Conservation (phyloP, 2,888 invertebrate genomes). For the Therioaphis trifolii region DNA sequence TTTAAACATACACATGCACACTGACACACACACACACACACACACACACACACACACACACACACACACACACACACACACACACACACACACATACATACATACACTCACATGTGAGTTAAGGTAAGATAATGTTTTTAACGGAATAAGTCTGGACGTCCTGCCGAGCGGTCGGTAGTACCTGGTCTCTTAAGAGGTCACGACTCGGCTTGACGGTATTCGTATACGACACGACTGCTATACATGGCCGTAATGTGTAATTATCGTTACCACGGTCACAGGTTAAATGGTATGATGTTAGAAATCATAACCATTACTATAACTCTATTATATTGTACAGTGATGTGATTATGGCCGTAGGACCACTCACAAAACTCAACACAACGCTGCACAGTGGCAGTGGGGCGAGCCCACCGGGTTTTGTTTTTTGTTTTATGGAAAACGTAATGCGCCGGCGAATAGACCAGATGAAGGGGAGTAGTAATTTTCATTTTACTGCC, state of each 20-base stretch:
- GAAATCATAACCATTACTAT: not conserved
- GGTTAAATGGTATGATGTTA: not conserved
- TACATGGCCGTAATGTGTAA: not conserved
- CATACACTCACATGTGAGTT: not conserved
- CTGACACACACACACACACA: not conserved
- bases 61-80: not conserved
- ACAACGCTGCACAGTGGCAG: not conserved
- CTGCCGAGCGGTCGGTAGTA: not conserved
- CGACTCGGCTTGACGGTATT: not conserved
- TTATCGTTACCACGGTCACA: not conserved
- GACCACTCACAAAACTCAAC: not conserved
- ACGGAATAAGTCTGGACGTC: not conserved
- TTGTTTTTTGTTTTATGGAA: not conserved
- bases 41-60: too few species aligned
- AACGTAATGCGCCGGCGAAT: not conserved
- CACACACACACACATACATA: not conserved
- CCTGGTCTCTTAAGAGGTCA: not conserved
- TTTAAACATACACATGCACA: too few species aligned
- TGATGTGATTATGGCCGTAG: not conserved
- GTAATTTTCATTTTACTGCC: constrained; percentile 20
- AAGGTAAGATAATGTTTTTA: not conserved
- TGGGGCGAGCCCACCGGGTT: not conserved
- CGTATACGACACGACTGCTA: not conserved
- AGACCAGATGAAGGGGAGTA: not conserved
- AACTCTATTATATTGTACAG: not conserved